These are phyloP conservation scores for Leptopilina myrica DNA, from an alignment of 2,888 invertebrate species.

Conservation along the genomic window DNA sequence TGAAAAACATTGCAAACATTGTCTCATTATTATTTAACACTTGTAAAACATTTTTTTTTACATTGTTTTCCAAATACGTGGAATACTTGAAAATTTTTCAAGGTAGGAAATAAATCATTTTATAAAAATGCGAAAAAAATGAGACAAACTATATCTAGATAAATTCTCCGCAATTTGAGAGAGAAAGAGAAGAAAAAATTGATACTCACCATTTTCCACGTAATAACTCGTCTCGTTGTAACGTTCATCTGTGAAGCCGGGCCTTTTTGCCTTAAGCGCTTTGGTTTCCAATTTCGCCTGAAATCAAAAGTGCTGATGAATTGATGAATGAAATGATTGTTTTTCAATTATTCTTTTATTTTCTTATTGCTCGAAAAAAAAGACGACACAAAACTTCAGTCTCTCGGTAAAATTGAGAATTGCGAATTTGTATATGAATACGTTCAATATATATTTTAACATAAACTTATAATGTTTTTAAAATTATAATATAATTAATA, in stretches of 20 bases:
- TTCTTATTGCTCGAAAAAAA: not conserved
- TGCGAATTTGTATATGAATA: not conserved
- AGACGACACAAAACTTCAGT: not conserved
- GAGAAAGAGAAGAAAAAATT: not conserved
- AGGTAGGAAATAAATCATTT: no score
- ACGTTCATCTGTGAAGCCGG: conserved; percentile 93
- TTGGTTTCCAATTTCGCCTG: conserved; percentile 95
- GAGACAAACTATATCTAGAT: not conserved
- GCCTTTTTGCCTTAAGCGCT: conserved; percentile 92
- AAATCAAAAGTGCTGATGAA: conserved; percentile 76
- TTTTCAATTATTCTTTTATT: conserved; percentile 21
- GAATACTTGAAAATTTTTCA: no score
- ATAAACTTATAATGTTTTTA: no score
- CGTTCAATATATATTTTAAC: not conserved
- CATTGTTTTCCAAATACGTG: no score
- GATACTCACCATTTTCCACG: conserved; percentile 92
- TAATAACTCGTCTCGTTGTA: conserved; percentile 97
- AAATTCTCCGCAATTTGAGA: not conserved
- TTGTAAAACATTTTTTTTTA: no score
- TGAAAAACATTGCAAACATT: no score
- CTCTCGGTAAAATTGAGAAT: not conserved
- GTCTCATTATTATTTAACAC: no score
- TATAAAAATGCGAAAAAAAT: conserved; percentile 1
- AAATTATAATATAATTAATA: no score
- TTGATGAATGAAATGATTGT: conserved; percentile 1